These are phyloP conservation scores for Orientallactaga sibirica DNA, from an alignment of 2,797 vertebrate genomes.

Conservation along the genomic window DNA sequence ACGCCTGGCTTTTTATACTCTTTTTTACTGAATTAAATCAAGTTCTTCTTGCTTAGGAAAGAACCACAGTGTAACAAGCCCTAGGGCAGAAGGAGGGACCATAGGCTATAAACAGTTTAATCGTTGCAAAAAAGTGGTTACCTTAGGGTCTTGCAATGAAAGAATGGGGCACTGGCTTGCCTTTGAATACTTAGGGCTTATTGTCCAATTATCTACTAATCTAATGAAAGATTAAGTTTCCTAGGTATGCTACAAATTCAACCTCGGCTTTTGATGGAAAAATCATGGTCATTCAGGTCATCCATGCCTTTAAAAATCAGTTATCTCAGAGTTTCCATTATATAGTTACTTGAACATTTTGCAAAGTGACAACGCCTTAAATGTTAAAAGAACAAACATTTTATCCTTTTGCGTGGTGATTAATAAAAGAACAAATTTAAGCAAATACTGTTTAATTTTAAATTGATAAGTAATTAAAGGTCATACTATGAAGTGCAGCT, in stretches of 20 bases:
- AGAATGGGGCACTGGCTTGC: neutral
- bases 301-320: neutral
- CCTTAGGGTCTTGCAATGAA: neutral
- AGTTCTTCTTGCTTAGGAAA: neutral
- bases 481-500: neutral
- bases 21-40: neutral
- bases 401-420: neutral
- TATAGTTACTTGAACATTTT: conserved; percentile 24
- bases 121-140: neutral
- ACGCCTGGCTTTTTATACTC: neutral
- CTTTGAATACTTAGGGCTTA: conserved; percentile 32
- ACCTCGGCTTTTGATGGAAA: neutral
- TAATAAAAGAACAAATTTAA: conserved; percentile 25
- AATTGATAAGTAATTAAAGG: conserved; percentile 32
- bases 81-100: neutral
- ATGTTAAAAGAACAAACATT: neutral
- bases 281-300: neutral
- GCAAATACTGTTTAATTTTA: conserved; percentile 31
- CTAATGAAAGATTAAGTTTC: conserved; percentile 14
- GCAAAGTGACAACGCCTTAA: conserved; percentile 46
- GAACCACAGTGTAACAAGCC: neutral
- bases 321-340: conserved; percentile 39
- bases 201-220: neutral
- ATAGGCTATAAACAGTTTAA: neutral
- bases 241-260: neutral